These are phyloP conservation scores for Drosophila diplacantha DNA, from an alignment of 2,888 invertebrate genomes.

Conservation along the genomic window DNA sequence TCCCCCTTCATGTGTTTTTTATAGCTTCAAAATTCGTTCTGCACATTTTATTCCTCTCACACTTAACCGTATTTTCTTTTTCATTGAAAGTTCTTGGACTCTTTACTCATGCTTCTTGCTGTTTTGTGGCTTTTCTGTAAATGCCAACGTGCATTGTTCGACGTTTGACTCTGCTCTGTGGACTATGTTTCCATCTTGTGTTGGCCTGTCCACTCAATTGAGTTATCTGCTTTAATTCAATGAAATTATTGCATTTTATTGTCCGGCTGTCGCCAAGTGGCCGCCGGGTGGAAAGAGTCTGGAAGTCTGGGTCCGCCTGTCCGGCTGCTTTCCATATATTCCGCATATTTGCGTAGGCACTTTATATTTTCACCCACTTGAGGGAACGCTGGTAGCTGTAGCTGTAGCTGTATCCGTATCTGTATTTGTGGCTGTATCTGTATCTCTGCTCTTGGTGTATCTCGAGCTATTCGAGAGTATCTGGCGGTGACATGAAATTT, in stretches of 20 bases:
- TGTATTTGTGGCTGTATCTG: not conserved
- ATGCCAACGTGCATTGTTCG: conserved; percentile 25
- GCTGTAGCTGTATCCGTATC: not conserved
- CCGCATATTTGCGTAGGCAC: conserved; percentile 23
- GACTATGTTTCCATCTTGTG: conserved; percentile 8
- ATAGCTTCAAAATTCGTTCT: not conserved
- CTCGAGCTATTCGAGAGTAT: conserved; percentile 31
- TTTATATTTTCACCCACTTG: conserved; percentile 20
- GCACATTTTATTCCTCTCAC: not conserved
- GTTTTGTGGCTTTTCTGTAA: conserved; percentile 8
- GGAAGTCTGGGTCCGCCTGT: conserved; percentile 10
- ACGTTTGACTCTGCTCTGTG: not conserved
- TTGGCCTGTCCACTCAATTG: conserved; percentile 58
- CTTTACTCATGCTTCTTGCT: conserved; percentile 13
- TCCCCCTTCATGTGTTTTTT: not conserved
- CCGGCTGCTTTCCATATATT: conserved; percentile 11
- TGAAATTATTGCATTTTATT: conserved; percentile 61
- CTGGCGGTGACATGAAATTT: conserved; percentile 53
- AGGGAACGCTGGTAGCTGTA: conserved; percentile 18
- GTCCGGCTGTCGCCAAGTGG: conserved; percentile 54
- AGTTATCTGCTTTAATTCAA: conserved; percentile 66
- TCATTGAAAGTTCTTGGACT: not conserved
- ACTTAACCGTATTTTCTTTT: conserved; percentile 1
- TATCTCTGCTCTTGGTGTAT: conserved; percentile 8
- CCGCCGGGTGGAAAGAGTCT: conserved; percentile 13